phyloP scores from a whole-genome alignment of 2,888 invertebrate species.

The Cinara cedri region DNA sequence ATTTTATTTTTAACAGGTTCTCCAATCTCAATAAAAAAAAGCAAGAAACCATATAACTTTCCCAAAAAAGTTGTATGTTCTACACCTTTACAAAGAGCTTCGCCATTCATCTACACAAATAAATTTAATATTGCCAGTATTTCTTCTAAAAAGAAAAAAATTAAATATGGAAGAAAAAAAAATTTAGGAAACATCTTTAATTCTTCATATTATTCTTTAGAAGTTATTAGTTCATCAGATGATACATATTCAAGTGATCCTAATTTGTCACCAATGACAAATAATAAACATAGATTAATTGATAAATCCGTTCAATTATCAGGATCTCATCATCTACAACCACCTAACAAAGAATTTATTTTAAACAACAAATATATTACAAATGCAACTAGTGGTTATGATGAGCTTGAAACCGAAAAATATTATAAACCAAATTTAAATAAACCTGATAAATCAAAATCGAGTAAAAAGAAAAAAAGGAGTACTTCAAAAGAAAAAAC shows the following conservation, averaged over 20 bases:
- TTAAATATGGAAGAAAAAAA: constrained; percentile 4
- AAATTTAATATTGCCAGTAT: background rate
- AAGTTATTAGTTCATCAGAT: background rate
- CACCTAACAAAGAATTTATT: background rate
- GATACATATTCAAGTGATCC: background rate
- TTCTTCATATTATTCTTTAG: background rate
- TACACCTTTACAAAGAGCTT: constrained; percentile 28
- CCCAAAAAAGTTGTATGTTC: constrained; percentile 18
- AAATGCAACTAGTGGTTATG: background rate
- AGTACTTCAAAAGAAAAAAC: background rate
- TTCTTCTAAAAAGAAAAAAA: constrained; percentile 19
- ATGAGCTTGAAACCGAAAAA: background rate
- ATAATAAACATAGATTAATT: background rate
- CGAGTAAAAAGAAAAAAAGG: background rate
- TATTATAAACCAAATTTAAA: background rate
- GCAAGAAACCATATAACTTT: constrained; percentile 18
- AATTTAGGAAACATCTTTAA: background rate
- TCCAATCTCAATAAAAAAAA: background rate
- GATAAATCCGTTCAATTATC: constrained; percentile 42
- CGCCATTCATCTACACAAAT: background rate
- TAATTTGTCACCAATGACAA: background rate
- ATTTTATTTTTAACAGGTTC: constrained; percentile 1
- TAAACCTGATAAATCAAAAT: background rate
- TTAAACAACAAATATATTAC: background rate
- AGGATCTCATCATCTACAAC: background rate